A percentile compares a stretch with the other conserved stretches of the same genome.
phyloP scores from a whole-genome alignment of 1,140 invertebrate species.

The Sitobion miscanthi region DNA sequence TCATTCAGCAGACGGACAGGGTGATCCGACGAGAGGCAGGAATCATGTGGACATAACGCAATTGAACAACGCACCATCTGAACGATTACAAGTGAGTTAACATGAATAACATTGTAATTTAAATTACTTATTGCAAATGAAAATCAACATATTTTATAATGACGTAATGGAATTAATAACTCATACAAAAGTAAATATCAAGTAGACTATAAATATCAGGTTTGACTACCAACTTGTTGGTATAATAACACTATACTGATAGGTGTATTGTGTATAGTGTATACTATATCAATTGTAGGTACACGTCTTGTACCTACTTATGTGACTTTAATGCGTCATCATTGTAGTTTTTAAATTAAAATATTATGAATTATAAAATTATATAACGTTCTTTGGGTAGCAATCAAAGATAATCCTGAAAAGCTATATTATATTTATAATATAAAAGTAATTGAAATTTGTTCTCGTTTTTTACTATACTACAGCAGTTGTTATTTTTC shows the following conservation, averaged over 20 bases:
- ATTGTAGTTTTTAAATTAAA: background rate
- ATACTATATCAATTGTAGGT: too few species aligned
- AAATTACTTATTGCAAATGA: background rate
- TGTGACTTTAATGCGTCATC: background rate
- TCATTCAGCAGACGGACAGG: slow-evolving; percentile 63
- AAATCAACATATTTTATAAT: background rate
- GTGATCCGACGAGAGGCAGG: slow-evolving; percentile 65
- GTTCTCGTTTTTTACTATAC: too few species aligned
- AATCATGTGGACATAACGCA: slow-evolving; percentile 67
- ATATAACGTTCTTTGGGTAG: background rate
- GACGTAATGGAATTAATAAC: background rate
- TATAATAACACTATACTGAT: too few species aligned
- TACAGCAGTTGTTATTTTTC: too few species aligned
- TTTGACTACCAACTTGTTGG: too few species aligned
- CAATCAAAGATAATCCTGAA: too few species aligned
- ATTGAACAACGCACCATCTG: slow-evolving; percentile 49
- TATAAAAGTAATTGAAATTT: background rate
- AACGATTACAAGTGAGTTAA: slow-evolving; percentile 44
- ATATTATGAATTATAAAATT: background rate
- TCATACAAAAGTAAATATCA: background rate
- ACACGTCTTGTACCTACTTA: background rate
- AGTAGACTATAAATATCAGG: too few species aligned
- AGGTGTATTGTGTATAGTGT: too few species aligned
- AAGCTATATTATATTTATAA: background rate
- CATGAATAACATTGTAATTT: background rate